Conservation (phyloP, 92 coral and sea anemone genomes). For the Umimayanthus kanabou region DNA sequence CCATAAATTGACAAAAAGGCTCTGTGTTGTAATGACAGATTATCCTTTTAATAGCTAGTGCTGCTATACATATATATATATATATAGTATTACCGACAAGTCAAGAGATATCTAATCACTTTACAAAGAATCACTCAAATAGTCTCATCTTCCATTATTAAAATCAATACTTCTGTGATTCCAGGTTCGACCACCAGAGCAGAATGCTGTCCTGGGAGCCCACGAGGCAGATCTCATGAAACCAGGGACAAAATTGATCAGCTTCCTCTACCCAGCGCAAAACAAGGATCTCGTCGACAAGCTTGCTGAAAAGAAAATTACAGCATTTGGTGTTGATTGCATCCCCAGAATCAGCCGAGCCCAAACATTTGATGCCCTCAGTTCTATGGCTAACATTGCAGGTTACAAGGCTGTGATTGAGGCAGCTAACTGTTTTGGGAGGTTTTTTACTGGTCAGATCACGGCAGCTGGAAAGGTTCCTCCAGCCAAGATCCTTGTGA, state of each 20-base stretch:
- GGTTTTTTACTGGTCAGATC: slow-evolving; percentile 97
- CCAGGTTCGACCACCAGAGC: slow-evolving; percentile 93
- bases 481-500: slow-evolving; percentile 93
- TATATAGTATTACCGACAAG: no score
- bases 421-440: slow-evolving; percentile 96
- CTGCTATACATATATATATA: no score
- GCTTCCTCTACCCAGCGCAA: slow-evolving; percentile 97
- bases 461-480: slow-evolving; percentile 99
- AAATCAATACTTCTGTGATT: background rate
- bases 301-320: slow-evolving; percentile 79
- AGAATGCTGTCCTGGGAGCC: slow-evolving; percentile 60
- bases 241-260: slow-evolving; percentile 83
- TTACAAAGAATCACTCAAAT: slow-evolving; percentile 35
- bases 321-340: slow-evolving; percentile 96
- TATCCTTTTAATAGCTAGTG: no score
- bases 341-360: slow-evolving; percentile 96
- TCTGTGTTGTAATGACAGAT: no score
- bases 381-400: slow-evolving; percentile 99
- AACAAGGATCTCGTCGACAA: slow-evolving; percentile 80
- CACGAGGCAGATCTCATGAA: slow-evolving; percentile 95
- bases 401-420: slow-evolving; percentile 98
- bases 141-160: background rate
- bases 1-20: no score
- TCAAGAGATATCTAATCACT: no score
- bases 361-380: slow-evolving; percentile 90